phyloP scores from a whole-genome alignment of 2,797 vertebrate species.

The Rhinoraja longicauda region DNA sequence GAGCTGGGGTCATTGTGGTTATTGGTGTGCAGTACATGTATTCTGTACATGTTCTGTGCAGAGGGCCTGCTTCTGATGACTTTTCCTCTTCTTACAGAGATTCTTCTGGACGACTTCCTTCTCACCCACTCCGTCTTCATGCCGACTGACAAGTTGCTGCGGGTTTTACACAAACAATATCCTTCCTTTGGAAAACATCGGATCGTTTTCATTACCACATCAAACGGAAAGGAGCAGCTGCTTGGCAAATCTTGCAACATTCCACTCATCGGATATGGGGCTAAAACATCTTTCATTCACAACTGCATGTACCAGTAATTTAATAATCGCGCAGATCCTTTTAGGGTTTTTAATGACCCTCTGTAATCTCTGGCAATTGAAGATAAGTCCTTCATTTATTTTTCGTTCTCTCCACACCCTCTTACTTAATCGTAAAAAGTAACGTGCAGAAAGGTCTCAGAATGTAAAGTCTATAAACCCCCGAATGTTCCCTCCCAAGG shows the following conservation, averaged over 20 bases:
- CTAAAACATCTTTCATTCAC: background rate
- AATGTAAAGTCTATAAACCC: no score
- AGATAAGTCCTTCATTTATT: background rate
- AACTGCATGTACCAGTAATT: background rate
- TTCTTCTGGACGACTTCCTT: conserved; percentile 86
- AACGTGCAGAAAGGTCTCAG: no score
- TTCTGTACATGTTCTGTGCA: conserved; percentile 7
- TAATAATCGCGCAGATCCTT: background rate
- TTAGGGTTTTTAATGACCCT: background rate
- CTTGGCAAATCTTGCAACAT: background rate
- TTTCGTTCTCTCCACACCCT: background rate
- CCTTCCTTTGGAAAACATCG: conserved; percentile 55
- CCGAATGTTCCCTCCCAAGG: no score
- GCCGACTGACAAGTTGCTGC: conserved; percentile 83
- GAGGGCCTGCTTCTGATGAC: background rate
- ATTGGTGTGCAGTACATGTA: no score
- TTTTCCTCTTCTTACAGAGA: conserved; percentile 56
- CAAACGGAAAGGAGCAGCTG: background rate
- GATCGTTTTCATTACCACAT: background rate
- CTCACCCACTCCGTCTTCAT: conserved; percentile 92
- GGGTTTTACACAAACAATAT: conserved; percentile 90
- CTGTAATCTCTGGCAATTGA: background rate
- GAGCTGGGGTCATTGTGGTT: background rate
- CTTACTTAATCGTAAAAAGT: no score
- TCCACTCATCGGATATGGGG: background rate